Conservation (phyloP, 2,113 vertebrate genomes). For the Pteropus alecto region DNA sequence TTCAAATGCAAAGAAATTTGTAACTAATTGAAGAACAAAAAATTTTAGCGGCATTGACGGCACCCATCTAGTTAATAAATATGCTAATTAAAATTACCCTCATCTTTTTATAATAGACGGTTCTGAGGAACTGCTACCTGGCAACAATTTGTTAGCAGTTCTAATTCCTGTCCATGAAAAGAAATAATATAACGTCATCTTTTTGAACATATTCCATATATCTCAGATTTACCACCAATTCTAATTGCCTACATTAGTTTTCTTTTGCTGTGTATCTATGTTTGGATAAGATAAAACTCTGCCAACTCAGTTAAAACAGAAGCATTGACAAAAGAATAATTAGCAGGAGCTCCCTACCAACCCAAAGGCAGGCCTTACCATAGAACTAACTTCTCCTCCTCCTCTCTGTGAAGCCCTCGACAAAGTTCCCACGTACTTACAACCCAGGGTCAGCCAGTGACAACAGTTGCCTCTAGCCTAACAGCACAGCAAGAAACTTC, state of each 20-base stretch:
- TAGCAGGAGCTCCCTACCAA: constrained; percentile 66
- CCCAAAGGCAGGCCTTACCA: constrained; percentile 59
- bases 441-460: constrained; percentile 83
- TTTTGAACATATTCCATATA: not conserved
- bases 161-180: not conserved
- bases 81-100: not conserved
- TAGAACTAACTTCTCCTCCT: constrained; percentile 33
- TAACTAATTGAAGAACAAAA: constrained; percentile 2
- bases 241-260: not conserved
- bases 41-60: not conserved
- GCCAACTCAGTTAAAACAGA: constrained; percentile 37
- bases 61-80: not conserved
- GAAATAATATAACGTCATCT: not conserved
- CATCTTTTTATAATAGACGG: not conserved
- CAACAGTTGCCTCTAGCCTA: constrained; percentile 75
- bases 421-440: constrained; percentile 84
- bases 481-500: constrained; percentile 77
- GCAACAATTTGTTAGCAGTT: not conserved
- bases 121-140: not conserved
- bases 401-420: constrained; percentile 63
- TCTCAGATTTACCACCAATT: not conserved
- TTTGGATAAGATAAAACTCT: constrained; percentile 39
- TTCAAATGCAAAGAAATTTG: not conserved
- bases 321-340: constrained; percentile 36
- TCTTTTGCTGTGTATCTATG: not conserved